Evolutionary conservation across 23 tunicate genomes (phyloP), one percentile per base, ranked within the genome.

Genomic region (Halocynthia aurantium): DNA sequence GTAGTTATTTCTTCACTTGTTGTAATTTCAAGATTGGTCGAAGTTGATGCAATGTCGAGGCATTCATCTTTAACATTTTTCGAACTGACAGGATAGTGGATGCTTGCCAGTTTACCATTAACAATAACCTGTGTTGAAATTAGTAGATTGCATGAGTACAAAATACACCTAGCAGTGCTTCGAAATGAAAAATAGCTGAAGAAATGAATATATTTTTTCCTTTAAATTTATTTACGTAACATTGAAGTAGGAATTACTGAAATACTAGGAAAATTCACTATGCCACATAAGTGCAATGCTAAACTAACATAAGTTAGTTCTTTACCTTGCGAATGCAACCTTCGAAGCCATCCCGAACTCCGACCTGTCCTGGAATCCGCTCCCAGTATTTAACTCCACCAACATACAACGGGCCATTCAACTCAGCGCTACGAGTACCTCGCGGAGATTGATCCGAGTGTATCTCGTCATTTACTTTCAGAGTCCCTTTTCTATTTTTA

Each of bases 331-430:
- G 87, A 17, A 92, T 61, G 63, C 98, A 92, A 7, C 98, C 98
- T 40, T 82, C 83, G 51, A 92, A 81, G 12, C 98, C 98, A 50
- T 67, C 78, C 7, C 82, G 53, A 6, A 85, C 88, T 18, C 78
- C 62, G 21, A 73, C 78, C 75, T 81, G 89, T 6, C 67, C 85
- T 6, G 77, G 69, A 66, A 92, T 76, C 10, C 65, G 12, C 7
- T 82, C 85, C 88, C 92, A 84, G 52, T 61, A 80, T 53, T 69
- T 76, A 2, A 79, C 92, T 77, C 98, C 98, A 7, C 98, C 98
- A 55, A 92, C 69, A 55, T 55, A 92, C 58, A 86, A 69, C 10
- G 92, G 78, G 6, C 81, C 82, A 55, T 67, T 77, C 18, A 82
- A 82, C 22, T 61, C 56, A 11, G 89, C 87, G 10, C 72, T 31